These are phyloP conservation scores for Melanotaenia maccullochi DNA, from an alignment of 2,797 vertebrate genomes.

Conservation along the genomic window DNA sequence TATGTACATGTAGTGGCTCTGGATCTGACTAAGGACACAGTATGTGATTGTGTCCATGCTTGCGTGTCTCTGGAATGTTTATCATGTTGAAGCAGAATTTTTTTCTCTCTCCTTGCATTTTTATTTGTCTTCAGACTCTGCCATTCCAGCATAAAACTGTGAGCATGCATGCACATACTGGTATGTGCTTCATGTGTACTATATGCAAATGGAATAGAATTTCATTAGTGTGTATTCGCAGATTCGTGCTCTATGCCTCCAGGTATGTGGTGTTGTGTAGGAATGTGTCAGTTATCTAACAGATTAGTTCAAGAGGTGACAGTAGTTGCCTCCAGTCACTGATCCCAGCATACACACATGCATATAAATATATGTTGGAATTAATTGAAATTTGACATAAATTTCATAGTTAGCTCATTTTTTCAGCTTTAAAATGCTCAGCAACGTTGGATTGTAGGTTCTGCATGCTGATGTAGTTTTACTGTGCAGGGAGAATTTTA, in stretches of 20 bases:
- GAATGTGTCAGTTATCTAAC: conserved; percentile 17
- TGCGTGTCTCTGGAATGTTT: conserved; percentile 57
- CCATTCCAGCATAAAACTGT: neutral
- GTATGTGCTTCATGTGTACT: neutral
- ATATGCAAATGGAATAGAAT: conserved; percentile 7
- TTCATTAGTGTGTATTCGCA: conserved; percentile 1
- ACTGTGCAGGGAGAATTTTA: neutral
- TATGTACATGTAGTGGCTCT: conserved; percentile 4
- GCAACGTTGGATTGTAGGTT: conserved; percentile 5
- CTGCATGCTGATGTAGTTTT: neutral
- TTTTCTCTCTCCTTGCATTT: conserved; percentile 3
- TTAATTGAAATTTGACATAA: neutral
- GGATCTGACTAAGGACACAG: conserved; percentile 14
- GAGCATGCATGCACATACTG: neutral
- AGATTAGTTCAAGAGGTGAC: conserved; percentile 14
- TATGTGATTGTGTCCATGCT: conserved; percentile 22
- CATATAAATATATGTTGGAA: neutral
- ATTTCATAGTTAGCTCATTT: conserved; percentile 37
- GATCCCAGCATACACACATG: conserved; percentile 1
- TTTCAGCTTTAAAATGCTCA: conserved; percentile 23
- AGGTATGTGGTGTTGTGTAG: conserved; percentile 6
- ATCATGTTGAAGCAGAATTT: neutral
- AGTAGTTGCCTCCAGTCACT: conserved; percentile 16
- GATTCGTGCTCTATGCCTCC: neutral
- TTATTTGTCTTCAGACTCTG: conserved; percentile 24